These are phyloP conservation scores for Nebria ingens DNA, from an alignment of 1,140 invertebrate species.

Conservation along the genomic window DNA sequence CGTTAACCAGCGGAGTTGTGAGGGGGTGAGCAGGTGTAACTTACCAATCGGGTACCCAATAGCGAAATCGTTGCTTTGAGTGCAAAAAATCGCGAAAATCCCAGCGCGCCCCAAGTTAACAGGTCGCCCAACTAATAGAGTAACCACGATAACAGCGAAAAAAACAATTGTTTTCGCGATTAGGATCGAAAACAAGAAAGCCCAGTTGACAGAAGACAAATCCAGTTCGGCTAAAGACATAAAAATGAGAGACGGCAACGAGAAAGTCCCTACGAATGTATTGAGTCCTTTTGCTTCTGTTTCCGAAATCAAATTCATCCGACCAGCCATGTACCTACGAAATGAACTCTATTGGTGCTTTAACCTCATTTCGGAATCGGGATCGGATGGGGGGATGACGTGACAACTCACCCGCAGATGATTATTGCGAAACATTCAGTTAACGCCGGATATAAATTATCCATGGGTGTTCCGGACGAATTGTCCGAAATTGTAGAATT, in stretches of 20 bases:
- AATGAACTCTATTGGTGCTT: no score
- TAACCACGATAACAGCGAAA: constrained; percentile 66
- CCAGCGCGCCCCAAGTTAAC: constrained; percentile 75
- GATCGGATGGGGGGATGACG: neutral
- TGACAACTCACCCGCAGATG: constrained; percentile 64
- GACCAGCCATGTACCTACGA: constrained; percentile 78
- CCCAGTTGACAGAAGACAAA: constrained; percentile 79
- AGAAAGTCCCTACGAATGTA: constrained; percentile 88
- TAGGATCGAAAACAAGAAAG: constrained; percentile 74
- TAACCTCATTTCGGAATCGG: neutral
- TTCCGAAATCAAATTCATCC: constrained; percentile 71
- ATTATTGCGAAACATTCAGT: constrained; percentile 88
- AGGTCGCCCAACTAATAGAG: constrained; percentile 66
- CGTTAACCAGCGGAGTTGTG: no score
- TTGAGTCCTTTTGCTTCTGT: constrained; percentile 84
- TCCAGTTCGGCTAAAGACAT: constrained; percentile 77
- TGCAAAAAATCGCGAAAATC: constrained; percentile 89
- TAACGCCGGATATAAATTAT: constrained; percentile 80
- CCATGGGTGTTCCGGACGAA: constrained; percentile 42
- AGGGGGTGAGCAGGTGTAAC: constrained; percentile 26
- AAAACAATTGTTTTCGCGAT: constrained; percentile 82
- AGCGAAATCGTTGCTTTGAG: constrained; percentile 97
- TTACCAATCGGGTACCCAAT: constrained; percentile 92
- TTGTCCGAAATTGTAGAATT: constrained; percentile 4
- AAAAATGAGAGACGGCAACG: constrained; percentile 86